phyloP scores from a whole-genome alignment of 2,888 invertebrate species.

The Psococerastis gibbosa region DNA sequence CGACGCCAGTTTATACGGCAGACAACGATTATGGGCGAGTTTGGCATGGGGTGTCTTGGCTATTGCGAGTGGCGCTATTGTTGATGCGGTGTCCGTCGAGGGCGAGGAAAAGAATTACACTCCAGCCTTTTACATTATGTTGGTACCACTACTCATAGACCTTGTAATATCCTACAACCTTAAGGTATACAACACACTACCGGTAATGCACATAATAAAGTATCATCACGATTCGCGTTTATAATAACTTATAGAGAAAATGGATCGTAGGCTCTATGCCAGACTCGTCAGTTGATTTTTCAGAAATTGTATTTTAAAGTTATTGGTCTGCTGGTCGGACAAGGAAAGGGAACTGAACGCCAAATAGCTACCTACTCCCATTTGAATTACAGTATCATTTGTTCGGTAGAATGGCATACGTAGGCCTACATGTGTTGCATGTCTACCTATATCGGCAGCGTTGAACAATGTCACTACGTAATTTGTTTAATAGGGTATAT shows the following conservation, averaged over 20 bases:
- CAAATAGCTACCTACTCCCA: too few relatives aligned
- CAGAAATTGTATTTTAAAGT: too few relatives aligned
- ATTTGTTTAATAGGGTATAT: background rate
- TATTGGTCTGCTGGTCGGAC: too few relatives aligned
- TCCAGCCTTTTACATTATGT: constrained; percentile 59
- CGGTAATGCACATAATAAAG: too few relatives aligned
- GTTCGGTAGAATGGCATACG: too few relatives aligned
- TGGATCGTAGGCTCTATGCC: too few relatives aligned
- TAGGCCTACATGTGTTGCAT: too few relatives aligned
- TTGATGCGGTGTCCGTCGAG: constrained; percentile 50
- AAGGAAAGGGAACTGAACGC: background rate
- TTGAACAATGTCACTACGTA: background rate
- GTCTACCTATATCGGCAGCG: too few relatives aligned
- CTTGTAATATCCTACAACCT: constrained; percentile 44
- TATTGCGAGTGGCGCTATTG: constrained; percentile 53
- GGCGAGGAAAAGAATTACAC: constrained; percentile 49
- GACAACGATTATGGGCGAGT: constrained; percentile 74
- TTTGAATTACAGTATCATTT: too few relatives aligned
- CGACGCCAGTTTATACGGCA: constrained; percentile 56
- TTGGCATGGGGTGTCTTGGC: constrained; percentile 71
- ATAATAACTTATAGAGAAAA: too few relatives aligned
- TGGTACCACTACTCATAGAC: constrained; percentile 43
- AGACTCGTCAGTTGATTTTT: too few relatives aligned
- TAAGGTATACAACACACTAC: constrained; percentile 23
- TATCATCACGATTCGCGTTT: too few relatives aligned